Conservation (phyloP, 1,140 invertebrate species). For the Cydia amplana region DNA sequence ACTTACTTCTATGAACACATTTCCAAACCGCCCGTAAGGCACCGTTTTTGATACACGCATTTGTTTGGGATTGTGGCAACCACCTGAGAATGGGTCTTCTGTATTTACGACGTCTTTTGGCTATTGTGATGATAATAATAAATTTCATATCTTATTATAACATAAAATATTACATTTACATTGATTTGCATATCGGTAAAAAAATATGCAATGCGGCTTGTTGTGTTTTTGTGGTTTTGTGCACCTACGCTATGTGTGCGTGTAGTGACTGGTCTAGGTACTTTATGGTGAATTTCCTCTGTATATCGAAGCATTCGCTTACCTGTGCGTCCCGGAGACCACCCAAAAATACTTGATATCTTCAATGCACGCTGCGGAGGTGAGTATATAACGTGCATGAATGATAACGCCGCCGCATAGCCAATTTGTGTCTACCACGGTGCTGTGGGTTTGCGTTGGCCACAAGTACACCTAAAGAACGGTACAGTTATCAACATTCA, state of each 20-base stretch:
- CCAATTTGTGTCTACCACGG: not conserved
- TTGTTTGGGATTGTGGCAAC: not conserved
- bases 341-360: slow-evolving; percentile 15
- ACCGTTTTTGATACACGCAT: not conserved
- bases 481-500: too few species aligned
- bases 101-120: not conserved
- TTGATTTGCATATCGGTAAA: too few species aligned
- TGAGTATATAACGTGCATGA: slow-evolving; percentile 6
- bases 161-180: too few species aligned
- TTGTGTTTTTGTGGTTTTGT: too few species aligned
- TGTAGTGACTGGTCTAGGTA: too few species aligned
- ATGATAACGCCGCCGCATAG: slow-evolving; percentile 25
- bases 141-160: too few species aligned
- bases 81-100: not conserved
- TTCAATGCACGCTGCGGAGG: slow-evolving; percentile 25
- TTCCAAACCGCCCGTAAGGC: slow-evolving; percentile 14
- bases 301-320: not conserved
- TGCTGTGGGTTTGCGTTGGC: not conserved
- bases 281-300: not conserved
- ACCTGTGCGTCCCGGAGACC: slow-evolving; percentile 24
- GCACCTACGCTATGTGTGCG: too few species aligned
- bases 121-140: too few species aligned
- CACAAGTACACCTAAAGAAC: not conserved
- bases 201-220: too few species aligned
- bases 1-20: slow-evolving; percentile 32